phyloP scores from a whole-genome alignment of 2,888 invertebrate species.

The Cabera pusaria region DNA sequence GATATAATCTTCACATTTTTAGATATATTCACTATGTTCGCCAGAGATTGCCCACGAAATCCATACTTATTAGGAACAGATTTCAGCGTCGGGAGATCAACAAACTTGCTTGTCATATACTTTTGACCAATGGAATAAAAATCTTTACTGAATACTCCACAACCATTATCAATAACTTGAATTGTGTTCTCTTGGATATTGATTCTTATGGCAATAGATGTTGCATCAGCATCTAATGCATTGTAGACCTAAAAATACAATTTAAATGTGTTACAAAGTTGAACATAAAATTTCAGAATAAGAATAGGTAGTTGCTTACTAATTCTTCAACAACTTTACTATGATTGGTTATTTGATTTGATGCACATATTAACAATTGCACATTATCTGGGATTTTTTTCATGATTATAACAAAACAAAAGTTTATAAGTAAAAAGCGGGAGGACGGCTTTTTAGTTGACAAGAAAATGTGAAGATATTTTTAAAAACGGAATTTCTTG shows the following conservation, averaged over 20 bases:
- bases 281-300: no score
- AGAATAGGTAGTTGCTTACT: conserved; percentile 53
- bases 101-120: conserved; percentile 86
- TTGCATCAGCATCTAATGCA: conserved; percentile 87
- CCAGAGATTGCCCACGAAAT: conserved; percentile 87
- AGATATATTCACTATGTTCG: conserved; percentile 84
- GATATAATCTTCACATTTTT: conserved; percentile 84
- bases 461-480: no score
- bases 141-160: conserved; percentile 83
- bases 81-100: conserved; percentile 75
- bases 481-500: no score
- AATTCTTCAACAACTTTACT: conserved; percentile 86
- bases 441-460: no score
- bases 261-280: no score
- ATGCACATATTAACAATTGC: conserved; percentile 80
- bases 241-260: conserved; percentile 85
- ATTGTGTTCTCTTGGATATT: conserved; percentile 84
- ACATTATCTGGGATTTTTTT: conserved; percentile 66
- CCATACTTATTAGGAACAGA: conserved; percentile 83
- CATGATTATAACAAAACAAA: conserved; percentile 40
- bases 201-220: conserved; percentile 87
- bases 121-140: conserved; percentile 83
- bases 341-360: conserved; percentile 79
- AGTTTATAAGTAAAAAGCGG: no score
- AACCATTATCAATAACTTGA: conserved; percentile 91